phyloP scores from a whole-genome alignment of 1,140 invertebrate genomes.

The Apis florea region DNA sequence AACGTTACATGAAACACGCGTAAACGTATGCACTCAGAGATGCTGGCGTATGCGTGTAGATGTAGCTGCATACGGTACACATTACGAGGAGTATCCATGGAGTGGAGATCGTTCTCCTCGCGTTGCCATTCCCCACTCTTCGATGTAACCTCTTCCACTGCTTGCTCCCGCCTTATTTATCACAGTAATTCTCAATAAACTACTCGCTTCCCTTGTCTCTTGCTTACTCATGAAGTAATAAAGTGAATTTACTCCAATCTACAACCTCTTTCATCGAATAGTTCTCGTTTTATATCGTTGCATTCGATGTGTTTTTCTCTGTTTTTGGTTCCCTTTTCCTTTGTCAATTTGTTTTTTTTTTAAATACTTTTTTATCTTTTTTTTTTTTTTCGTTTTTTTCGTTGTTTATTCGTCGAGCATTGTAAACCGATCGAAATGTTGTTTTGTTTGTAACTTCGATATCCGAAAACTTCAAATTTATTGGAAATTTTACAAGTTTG shows the following conservation, averaged over 20 bases:
- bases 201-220: constrained; percentile 70
- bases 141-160: constrained; percentile 33
- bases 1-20: constrained; percentile 11
- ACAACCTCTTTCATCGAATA: constrained; percentile 49
- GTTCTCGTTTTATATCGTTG: constrained; percentile 19
- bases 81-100: constrained; percentile 38
- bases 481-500: no score
- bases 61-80: constrained; percentile 32
- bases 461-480: no score
- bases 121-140: constrained; percentile 40
- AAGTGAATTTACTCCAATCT: constrained; percentile 72
- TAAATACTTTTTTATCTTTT: background rate
- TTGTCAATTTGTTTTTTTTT: background rate
- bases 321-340: background rate
- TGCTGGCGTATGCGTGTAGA: constrained; percentile 1
- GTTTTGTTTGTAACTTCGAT: no score
- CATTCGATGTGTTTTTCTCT: background rate
- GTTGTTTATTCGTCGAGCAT: background rate
- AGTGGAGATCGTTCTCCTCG: constrained; percentile 37
- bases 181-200: constrained; percentile 76
- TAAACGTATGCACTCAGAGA: background rate
- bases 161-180: constrained; percentile 73
- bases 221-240: constrained; percentile 67
- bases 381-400: no score
- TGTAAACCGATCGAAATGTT: background rate